phyloP scores from a whole-genome alignment of 2,888 invertebrate genomes.

The Athalia circularis region DNA sequence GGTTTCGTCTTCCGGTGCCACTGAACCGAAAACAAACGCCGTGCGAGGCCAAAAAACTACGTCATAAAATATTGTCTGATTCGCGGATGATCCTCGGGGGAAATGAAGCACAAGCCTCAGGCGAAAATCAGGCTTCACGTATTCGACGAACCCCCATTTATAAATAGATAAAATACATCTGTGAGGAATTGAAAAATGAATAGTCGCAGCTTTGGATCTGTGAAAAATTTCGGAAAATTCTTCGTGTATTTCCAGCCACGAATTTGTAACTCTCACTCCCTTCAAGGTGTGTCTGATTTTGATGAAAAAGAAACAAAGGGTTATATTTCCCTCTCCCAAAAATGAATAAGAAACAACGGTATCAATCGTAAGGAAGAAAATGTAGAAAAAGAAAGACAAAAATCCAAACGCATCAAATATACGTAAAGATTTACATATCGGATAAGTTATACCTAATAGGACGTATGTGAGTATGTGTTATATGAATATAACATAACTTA shows the following conservation, averaged over 20 bases:
- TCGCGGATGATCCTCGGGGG: slow-evolving; percentile 30
- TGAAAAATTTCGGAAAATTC: not conserved
- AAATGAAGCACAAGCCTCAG: slow-evolving; percentile 29
- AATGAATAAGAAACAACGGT: too few species aligned
- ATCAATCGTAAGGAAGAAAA: not conserved
- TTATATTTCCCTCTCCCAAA: too few species aligned
- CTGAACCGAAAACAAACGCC: slow-evolving; percentile 10
- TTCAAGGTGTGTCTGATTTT: too few species aligned
- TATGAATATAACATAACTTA: not conserved
- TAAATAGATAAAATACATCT: not conserved
- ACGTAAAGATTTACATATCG: too few species aligned
- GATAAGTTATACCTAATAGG: not conserved
- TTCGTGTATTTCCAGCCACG: too few species aligned
- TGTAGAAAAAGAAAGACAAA: not conserved
- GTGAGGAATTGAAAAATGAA: slow-evolving; percentile 25
- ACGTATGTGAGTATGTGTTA: not conserved
- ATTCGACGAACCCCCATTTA: not conserved
- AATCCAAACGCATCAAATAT: not conserved
- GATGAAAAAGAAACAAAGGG: too few species aligned
- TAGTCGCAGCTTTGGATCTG: not conserved
- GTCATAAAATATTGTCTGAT: slow-evolving; percentile 35
- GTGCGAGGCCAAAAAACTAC: not conserved
- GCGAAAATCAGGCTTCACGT: slow-evolving; percentile 33
- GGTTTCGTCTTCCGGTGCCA: slow-evolving; percentile 16
- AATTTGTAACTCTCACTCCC: too few species aligned